Percentiles rank a stretch among this genome's conserved stretches.
phyloP scores from a whole-genome alignment of 2,888 invertebrate genomes.

The Brachynemurus nebulosus region DNA sequence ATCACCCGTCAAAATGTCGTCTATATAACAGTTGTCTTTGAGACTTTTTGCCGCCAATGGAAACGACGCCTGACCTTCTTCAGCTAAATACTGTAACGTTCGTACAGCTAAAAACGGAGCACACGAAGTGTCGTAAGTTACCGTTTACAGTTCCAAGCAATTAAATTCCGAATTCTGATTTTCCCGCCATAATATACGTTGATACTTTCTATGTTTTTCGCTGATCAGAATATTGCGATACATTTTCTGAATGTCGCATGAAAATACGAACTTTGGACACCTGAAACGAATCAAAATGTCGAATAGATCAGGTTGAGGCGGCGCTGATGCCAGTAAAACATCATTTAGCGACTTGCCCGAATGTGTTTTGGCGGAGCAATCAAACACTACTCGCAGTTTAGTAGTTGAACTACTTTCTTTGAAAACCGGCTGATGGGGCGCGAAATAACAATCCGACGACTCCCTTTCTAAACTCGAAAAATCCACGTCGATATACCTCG shows the following conservation, averaged over 20 bases:
- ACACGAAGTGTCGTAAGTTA: neutral
- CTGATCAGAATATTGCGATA: neutral
- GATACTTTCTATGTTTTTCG: neutral
- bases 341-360: conserved; percentile 1
- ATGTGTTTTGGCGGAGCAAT: neutral
- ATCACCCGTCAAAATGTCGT: conserved; percentile 10
- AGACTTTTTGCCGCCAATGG: neutral
- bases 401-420: neutral
- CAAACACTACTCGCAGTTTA: neutral
- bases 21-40: conserved; percentile 10
- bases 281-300: neutral
- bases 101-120: neutral
- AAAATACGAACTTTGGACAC: neutral
- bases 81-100: neutral
- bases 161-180: neutral
- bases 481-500: too few relatives aligned
- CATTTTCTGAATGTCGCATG: neutral
- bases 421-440: neutral
- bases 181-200: neutral
- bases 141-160: neutral
- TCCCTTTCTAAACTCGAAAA: too few relatives aligned
- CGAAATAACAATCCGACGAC: too few relatives aligned
- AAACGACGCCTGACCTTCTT: neutral
- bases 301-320: neutral
- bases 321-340: neutral